Evolutionary conservation across 1,140 invertebrate species (phyloP).

Genomic region (Anagrus nilaparvatae): DNA sequence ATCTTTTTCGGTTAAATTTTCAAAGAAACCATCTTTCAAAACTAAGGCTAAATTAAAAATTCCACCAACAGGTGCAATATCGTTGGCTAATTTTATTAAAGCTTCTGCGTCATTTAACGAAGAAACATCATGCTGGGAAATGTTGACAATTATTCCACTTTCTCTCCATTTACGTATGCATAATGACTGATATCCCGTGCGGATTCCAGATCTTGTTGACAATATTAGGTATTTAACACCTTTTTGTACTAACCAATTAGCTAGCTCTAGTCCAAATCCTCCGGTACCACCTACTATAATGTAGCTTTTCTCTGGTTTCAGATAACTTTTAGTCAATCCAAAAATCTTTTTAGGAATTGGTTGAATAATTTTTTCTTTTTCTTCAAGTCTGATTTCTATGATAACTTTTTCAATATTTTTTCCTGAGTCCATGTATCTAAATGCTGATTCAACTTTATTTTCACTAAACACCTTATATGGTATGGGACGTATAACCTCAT

Average conservation of each 20-base stretch:
- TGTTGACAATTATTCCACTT: slow-evolving; percentile 41
- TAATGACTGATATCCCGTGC: slow-evolving; percentile 53
- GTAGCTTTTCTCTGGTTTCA: slow-evolving; percentile 33
- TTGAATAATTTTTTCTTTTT: too few species aligned
- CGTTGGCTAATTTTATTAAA: slow-evolving; percentile 44
- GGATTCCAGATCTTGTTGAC: slow-evolving; percentile 54
- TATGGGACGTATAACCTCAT: too few species aligned
- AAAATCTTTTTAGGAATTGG: slow-evolving; percentile 19
- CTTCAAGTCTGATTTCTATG: slow-evolving; percentile 43
- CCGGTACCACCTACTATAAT: slow-evolving; percentile 54
- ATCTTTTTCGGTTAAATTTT: slow-evolving; percentile 38
- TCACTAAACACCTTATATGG: slow-evolving; percentile 30
- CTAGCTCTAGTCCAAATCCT: slow-evolving; percentile 66
- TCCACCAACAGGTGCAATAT: slow-evolving; percentile 51
- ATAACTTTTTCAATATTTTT: slow-evolving; percentile 62
- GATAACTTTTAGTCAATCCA: slow-evolving; percentile 43
- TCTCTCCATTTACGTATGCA: slow-evolving; percentile 41
- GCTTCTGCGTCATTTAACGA: slow-evolving; percentile 34
- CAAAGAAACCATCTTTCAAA: slow-evolving; percentile 37
- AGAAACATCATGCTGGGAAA: slow-evolving; percentile 36
- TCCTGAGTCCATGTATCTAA: slow-evolving; percentile 54
- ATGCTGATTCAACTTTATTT: slow-evolving; percentile 35
- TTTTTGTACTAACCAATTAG: slow-evolving; percentile 58
- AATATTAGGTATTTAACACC: slow-evolving; percentile 56
- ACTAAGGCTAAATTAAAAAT: slow-evolving; percentile 69